These are phyloP conservation scores for Muscicapa adusta DNA, from an alignment of 2,113 vertebrate species.

Conservation along the genomic window DNA sequence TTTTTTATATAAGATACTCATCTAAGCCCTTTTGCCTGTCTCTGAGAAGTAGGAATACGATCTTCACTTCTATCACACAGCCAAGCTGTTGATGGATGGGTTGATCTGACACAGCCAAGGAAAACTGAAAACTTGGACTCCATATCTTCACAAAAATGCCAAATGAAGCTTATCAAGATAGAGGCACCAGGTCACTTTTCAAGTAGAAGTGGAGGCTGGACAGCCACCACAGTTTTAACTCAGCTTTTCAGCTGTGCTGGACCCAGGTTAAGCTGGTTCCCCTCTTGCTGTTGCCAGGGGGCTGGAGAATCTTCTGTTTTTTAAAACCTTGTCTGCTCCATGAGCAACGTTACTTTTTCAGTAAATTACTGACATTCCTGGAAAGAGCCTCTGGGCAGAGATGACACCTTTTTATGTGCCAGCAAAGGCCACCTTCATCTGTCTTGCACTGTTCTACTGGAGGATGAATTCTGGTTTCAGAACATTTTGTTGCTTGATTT, in stretches of 20 bases:
- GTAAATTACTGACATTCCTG: neutral
- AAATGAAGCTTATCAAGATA: neutral
- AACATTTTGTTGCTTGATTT: neutral
- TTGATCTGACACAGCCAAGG: neutral
- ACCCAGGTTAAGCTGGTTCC: neutral
- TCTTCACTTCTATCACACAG: neutral
- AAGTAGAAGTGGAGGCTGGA: neutral
- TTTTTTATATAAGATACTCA: neutral
- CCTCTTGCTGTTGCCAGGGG: neutral
- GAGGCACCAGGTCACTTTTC: neutral
- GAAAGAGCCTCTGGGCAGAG: neutral
- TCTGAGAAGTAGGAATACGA: neutral
- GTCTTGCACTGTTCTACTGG: neutral
- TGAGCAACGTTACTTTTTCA: neutral
- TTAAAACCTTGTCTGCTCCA: neutral
- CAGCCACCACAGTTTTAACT: neutral
- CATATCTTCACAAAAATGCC: neutral
- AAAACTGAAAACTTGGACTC: neutral
- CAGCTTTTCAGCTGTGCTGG: neutral
- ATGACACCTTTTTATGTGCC: neutral
- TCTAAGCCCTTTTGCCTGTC: neutral
- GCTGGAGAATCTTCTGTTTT: neutral
- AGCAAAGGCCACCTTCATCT: neutral
- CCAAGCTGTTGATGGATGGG: neutral
- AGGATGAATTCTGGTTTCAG: neutral